These are phyloP conservation scores for Hypocryptadius cinnamomeus DNA, from an alignment of 2,113 vertebrate species.

Conservation along the genomic window DNA sequence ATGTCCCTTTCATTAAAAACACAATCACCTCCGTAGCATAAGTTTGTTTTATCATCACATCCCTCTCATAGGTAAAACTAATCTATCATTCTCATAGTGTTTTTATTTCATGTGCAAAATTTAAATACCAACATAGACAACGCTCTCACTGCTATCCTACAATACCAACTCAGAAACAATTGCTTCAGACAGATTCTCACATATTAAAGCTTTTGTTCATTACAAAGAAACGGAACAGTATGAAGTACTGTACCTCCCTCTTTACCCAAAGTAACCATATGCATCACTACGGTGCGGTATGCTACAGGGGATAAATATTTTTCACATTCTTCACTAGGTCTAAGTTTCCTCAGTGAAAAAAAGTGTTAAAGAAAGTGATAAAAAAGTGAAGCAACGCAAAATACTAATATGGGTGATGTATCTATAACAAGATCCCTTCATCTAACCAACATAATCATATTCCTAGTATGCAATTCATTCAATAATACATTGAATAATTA, in stretches of 20 bases:
- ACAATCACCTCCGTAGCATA: accelerated
- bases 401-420: not conserved
- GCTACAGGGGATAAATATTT: not conserved
- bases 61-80: not conserved
- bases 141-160: not conserved
- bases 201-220: not conserved
- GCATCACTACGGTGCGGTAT: not conserved
- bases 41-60: not conserved
- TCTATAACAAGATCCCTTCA: not conserved
- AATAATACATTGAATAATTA: not conserved
- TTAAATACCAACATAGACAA: not conserved
- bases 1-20: not conserved
- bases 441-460: not conserved
- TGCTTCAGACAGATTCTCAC: not conserved
- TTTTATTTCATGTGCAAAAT: not conserved
- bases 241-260: not conserved
- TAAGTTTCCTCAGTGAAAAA: not conserved
- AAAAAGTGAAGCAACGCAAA: not conserved
- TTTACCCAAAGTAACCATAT: not conserved
- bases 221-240: not conserved
- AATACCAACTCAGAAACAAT: not conserved
- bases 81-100: not conserved
- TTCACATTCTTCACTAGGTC: not conserved
- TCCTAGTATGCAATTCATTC: not conserved
- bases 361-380: not conserved